Evolutionary conservation across 64 coral and sea anemone species (phyloP).

Genomic region (Pocillopora damicornis): DNA sequence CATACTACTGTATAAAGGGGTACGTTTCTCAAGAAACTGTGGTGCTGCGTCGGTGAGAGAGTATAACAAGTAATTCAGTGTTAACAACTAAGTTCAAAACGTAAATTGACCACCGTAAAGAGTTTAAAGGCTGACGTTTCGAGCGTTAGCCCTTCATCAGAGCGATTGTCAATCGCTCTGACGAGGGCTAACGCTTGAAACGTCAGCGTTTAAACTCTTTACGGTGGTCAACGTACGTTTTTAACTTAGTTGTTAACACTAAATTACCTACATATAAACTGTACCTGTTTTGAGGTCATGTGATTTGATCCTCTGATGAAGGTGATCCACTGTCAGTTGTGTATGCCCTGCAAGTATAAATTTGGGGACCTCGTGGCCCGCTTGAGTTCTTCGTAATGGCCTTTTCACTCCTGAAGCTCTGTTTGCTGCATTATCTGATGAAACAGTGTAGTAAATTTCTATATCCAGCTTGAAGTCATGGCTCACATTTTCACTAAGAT

Average conservation of each 20-base stretch:
- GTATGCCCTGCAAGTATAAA: conserved; percentile 94
- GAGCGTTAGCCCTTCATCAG: no score
- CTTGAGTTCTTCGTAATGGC: conserved; percentile 48
- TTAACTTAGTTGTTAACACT: not conserved
- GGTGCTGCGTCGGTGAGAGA: not conserved
- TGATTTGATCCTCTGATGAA: conserved; percentile 86
- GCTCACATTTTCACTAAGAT: conserved; percentile 90
- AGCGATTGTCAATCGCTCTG: no score
- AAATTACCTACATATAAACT: not conserved
- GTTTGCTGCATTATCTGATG: conserved; percentile 80
- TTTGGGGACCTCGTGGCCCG: conserved; percentile 68
- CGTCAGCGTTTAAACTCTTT: no score
- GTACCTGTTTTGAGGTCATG: conserved; percentile 94
- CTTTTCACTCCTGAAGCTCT: conserved; percentile 60
- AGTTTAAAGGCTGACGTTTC: no score
- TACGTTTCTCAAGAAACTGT: not conserved
- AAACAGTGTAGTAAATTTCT: conserved; percentile 98
- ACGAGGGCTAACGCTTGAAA: no score
- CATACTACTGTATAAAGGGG: no score
- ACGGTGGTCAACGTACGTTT: no score
- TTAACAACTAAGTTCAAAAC: no score
- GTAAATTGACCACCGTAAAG: no score
- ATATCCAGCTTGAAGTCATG: conserved; percentile 96
- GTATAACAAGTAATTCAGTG: no score
- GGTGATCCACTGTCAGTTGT: conserved; percentile 81